phyloP scores from a whole-genome alignment of 2,888 invertebrate species.

The Pammene fasciana region DNA sequence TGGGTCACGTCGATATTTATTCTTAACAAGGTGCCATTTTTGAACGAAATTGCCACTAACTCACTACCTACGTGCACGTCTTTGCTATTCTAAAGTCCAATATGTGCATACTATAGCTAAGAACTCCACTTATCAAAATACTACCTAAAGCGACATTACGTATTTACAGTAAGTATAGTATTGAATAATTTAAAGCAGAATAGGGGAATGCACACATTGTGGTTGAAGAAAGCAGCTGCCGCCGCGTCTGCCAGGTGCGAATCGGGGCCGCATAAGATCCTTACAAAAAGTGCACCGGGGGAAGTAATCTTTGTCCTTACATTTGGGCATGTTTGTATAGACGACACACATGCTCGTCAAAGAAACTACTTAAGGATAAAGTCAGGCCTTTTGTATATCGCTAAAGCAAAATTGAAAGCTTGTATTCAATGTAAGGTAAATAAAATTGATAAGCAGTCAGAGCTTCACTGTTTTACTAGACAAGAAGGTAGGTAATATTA shows the following conservation, averaged over 20 bases:
- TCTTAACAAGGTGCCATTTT: too few species aligned
- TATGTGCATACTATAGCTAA: too few species aligned
- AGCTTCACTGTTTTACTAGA: neutral
- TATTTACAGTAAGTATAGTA: conserved; percentile 19
- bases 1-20: too few species aligned
- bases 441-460: neutral
- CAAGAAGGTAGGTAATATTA: neutral
- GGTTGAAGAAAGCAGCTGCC: conserved; percentile 59
- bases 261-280: conserved; percentile 19
- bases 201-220: conserved; percentile 43
- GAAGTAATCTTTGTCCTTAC: conserved; percentile 23
- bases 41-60: too few species aligned
- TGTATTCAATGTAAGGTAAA: conserved; percentile 1
- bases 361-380: conserved; percentile 5
- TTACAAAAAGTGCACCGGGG: conserved; percentile 30
- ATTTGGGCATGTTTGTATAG: conserved; percentile 7
- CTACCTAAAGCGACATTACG: conserved; percentile 25
- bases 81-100: too few species aligned
- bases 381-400: conserved; percentile 14
- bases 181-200: conserved; percentile 12
- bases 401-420: conserved; percentile 3
- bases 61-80: too few species aligned
- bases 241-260: conserved; percentile 41
- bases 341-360: conserved; percentile 9
- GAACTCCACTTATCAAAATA: too few species aligned